Conservation (phyloP, 2,797 vertebrate genomes). For the Ctenosaura bakeri region DNA sequence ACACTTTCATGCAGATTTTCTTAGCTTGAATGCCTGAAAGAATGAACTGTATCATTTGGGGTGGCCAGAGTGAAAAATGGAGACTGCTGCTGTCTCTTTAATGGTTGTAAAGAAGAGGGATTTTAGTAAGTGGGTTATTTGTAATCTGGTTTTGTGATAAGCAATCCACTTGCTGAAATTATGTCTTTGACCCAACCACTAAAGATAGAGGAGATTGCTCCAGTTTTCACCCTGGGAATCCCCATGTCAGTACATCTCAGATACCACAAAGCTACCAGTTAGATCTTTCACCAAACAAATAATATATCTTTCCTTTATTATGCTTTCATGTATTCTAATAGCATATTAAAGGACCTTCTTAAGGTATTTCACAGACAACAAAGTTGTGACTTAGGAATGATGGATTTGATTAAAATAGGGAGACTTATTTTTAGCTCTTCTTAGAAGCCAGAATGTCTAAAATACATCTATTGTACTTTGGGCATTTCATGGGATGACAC, state of each 20-base stretch:
- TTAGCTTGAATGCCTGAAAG: not conserved
- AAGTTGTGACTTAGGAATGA: not conserved
- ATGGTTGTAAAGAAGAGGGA: no score
- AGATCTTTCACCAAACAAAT: not conserved
- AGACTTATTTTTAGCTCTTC: not conserved
- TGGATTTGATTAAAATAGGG: not conserved
- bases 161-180: no score
- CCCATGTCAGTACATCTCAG: not conserved
- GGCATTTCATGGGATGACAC: no score
- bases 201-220: no score
- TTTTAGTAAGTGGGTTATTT: no score
- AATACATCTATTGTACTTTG: no score
- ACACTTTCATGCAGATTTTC: not conserved
- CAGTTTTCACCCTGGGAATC: no score
- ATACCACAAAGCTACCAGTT: not conserved
- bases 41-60: not conserved
- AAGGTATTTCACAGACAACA: not conserved
- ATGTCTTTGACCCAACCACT: no score
- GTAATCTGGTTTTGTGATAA: no score
- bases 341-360: not conserved
- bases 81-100: no score
- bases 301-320: not conserved
- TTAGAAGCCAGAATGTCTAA: no score
- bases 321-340: not conserved
- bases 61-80: no score